These are phyloP conservation scores for Dipodomys ordii DNA, from an alignment of 2,113 vertebrate species.

Conservation along the genomic window DNA sequence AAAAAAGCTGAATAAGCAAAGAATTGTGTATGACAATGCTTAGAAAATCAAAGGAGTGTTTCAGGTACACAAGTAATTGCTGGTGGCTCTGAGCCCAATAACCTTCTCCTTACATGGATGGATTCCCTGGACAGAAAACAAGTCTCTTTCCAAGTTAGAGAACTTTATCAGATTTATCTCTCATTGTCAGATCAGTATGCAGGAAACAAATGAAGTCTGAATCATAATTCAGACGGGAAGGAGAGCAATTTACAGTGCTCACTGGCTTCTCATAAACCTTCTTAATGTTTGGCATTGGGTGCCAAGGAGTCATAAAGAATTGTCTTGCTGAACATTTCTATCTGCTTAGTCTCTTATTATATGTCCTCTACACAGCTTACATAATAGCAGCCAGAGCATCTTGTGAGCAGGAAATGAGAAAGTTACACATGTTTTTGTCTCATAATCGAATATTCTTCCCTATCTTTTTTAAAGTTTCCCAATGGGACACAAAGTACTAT, in stretches of 20 bases:
- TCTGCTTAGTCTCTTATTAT: conserved; percentile 84
- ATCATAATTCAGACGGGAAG: conserved; percentile 84
- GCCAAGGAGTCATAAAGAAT: conserved; percentile 86
- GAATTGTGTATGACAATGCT: conserved; percentile 73
- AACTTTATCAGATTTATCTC: conserved; percentile 87
- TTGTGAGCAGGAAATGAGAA: conserved; percentile 88
- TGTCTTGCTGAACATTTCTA: conserved; percentile 83
- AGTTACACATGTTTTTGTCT: conserved; percentile 84
- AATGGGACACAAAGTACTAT: conserved; percentile 72
- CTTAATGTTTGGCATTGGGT: conserved; percentile 83
- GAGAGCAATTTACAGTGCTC: conserved; percentile 83
- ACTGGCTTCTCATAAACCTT: conserved; percentile 87
- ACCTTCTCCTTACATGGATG: conserved; percentile 72
- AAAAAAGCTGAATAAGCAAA: conserved; percentile 84
- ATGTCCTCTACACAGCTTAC: conserved; percentile 81
- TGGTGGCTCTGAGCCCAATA: conserved; percentile 82
- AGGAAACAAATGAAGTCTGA: conserved; percentile 85
- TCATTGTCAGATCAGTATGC: conserved; percentile 80
- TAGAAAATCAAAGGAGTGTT: conserved; percentile 73
- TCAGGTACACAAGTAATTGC: conserved; percentile 76
- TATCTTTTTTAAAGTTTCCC: conserved; percentile 73
- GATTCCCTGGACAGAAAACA: conserved; percentile 84
- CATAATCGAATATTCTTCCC: conserved; percentile 85
- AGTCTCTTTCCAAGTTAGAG: conserved; percentile 80
- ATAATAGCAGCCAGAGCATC: conserved; percentile 84